Conservation (phyloP, 2,797 vertebrate genomes). For the Salmo trutta region DNA sequence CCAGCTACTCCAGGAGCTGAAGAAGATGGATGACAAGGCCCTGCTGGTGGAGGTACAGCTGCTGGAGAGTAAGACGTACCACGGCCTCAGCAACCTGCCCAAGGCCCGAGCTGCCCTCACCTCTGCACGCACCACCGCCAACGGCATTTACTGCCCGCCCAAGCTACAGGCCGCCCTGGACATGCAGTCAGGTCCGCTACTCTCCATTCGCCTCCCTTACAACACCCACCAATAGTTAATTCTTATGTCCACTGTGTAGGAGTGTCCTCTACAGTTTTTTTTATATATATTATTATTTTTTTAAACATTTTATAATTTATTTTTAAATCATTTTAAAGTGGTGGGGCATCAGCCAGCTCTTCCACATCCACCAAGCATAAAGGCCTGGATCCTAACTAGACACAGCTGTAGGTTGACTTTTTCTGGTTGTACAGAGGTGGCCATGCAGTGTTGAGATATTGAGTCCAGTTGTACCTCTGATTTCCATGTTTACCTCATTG, state of each 20-base stretch:
- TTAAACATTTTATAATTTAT: too few relatives aligned
- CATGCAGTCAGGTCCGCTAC: slow-evolving; percentile 92
- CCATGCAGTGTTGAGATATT: too few relatives aligned
- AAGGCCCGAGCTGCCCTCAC: slow-evolving; percentile 96
- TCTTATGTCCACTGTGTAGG: background rate
- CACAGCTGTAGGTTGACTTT: too few relatives aligned
- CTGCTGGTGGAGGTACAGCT: slow-evolving; percentile 98
- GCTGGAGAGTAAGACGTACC: slow-evolving; percentile 97
- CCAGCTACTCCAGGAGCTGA: slow-evolving; percentile 92
- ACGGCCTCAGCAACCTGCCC: slow-evolving; percentile 95
- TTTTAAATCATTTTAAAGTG: too few relatives aligned
- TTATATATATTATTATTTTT: too few relatives aligned
- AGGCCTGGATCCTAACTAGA: too few relatives aligned
- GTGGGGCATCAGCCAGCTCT: too few relatives aligned
- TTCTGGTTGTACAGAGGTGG: too few relatives aligned
- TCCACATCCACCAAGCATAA: too few relatives aligned
- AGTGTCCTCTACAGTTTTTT: background rate
- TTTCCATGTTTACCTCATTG: background rate
- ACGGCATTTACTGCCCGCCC: slow-evolving; percentile 97
- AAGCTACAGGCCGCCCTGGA: slow-evolving; percentile 97
- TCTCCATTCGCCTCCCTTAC: background rate
- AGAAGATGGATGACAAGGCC: slow-evolving; percentile 99
- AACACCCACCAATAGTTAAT: background rate
- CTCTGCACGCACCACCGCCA: slow-evolving; percentile 95
- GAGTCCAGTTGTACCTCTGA: background rate